These are phyloP conservation scores for Oppia nitens DNA, from an alignment of 1,140 invertebrate genomes.

Conservation along the genomic window DNA sequence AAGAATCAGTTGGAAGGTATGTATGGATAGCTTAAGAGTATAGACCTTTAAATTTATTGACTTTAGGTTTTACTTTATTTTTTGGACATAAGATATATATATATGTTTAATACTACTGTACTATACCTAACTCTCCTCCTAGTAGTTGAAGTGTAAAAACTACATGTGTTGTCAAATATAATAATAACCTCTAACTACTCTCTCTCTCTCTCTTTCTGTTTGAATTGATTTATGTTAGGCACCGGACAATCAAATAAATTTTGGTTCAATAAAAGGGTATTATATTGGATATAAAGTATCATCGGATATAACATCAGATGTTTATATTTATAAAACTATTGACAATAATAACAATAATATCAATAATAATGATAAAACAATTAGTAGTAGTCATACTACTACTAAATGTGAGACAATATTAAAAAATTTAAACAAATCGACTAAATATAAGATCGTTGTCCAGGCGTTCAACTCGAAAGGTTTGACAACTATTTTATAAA, in stretches of 20 bases:
- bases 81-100: no score
- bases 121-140: no score
- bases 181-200: no score
- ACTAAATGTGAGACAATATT: constrained; percentile 10
- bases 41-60: no score
- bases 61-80: no score
- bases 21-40: no score
- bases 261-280: constrained; percentile 24
- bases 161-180: no score
- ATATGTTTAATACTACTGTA: no score
- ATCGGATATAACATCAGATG: constrained; percentile 20
- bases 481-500: constrained; percentile 53
- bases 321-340: constrained; percentile 27
- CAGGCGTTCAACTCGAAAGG: constrained; percentile 89
- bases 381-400: no score
- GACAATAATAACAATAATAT: constrained; percentile 10
- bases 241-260: constrained; percentile 8
- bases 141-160: no score
- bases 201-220: not conserved
- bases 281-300: constrained; percentile 30
- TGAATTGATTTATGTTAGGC: not conserved
- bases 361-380: no score
- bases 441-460: constrained; percentile 81
- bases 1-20: constrained; percentile 19
- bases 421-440: constrained; percentile 27